These are phyloP conservation scores for Tenthredo mesomela DNA, from an alignment of 2,888 invertebrate species.

Conservation along the genomic window DNA sequence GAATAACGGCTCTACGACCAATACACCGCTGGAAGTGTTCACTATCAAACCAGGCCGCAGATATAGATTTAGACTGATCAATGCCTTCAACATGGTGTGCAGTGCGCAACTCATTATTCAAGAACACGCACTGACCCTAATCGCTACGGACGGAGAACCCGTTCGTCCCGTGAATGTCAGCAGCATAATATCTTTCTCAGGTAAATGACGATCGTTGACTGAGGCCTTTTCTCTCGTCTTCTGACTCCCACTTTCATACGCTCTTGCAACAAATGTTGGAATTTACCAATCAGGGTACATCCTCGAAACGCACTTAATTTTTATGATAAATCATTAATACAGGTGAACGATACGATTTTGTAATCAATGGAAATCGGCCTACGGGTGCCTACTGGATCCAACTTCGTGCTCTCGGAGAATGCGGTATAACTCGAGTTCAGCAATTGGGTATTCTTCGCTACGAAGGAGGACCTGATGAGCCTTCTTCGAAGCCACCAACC, in stretches of 20 bases:
- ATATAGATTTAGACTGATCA: constrained; percentile 80
- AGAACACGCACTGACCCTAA: constrained; percentile 78
- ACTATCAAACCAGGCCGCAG: constrained; percentile 77
- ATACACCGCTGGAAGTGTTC: constrained; percentile 50
- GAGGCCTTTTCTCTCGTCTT: background rate
- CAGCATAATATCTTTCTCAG: constrained; percentile 77
- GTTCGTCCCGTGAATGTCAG: constrained; percentile 78
- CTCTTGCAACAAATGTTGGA: background rate
- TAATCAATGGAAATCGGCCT: constrained; percentile 78
- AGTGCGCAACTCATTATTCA: constrained; percentile 78
- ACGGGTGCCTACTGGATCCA: constrained; percentile 80
- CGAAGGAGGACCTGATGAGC: constrained; percentile 68
- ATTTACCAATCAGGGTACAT: background rate
- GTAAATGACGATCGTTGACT: constrained; percentile 68
- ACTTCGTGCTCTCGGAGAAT: constrained; percentile 78
- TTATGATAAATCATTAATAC: constrained; percentile 62
- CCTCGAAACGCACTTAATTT: background rate
- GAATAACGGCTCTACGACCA: constrained; percentile 38
- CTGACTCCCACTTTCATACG: constrained; percentile 61
- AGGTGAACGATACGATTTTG: constrained; percentile 84
- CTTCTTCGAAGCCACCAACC: constrained; percentile 67
- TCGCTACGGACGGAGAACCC: constrained; percentile 80
- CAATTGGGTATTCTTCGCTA: constrained; percentile 79
- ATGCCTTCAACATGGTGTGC: constrained; percentile 80
- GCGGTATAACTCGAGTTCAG: constrained; percentile 71